These are phyloP conservation scores for Hipparchia sbordonii DNA, from an alignment of 2,888 invertebrate genomes.

Conservation along the genomic window DNA sequence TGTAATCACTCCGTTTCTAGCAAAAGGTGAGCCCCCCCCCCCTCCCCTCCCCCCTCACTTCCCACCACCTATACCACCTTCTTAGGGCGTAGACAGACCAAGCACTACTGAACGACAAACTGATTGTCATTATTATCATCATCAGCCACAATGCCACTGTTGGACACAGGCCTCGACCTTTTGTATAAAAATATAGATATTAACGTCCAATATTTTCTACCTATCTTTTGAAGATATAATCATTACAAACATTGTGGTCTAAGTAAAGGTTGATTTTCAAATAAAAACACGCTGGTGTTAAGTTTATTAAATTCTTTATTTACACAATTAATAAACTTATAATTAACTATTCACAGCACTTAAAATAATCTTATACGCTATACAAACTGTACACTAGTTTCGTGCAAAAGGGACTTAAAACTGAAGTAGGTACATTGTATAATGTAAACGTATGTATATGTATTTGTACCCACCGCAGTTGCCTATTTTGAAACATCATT, in stretches of 20 bases:
- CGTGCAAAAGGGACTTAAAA: not conserved
- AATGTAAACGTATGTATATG: not conserved
- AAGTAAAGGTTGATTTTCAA: not conserved
- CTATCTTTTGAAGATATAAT: too few relatives aligned
- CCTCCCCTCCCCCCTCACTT: not conserved
- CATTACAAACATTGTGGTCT: too few relatives aligned
- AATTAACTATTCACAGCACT: constrained; percentile 30
- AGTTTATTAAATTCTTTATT: constrained; percentile 23
- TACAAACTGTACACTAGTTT: constrained; percentile 20
- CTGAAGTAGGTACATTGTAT: not conserved
- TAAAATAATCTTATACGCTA: constrained; percentile 16
- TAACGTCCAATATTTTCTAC: too few relatives aligned
- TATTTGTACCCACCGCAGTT: too few relatives aligned
- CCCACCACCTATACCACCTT: constrained; percentile 5
- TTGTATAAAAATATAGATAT: too few relatives aligned
- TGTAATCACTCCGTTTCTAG: too few relatives aligned
- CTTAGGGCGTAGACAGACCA: not conserved
- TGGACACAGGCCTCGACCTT: too few relatives aligned
- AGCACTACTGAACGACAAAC: too few relatives aligned
- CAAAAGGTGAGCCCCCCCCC: constrained; percentile 29
- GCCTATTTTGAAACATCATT: too few relatives aligned
- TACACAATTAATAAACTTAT: constrained; percentile 21
- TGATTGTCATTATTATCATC: not conserved
- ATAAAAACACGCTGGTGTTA: not conserved
- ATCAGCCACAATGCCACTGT: too few relatives aligned